Evolutionary conservation across 64 coral and sea anemone genomes (phyloP), one percentile per base, ranked within the genome.

Genomic region (Montipora sp.): DNA sequence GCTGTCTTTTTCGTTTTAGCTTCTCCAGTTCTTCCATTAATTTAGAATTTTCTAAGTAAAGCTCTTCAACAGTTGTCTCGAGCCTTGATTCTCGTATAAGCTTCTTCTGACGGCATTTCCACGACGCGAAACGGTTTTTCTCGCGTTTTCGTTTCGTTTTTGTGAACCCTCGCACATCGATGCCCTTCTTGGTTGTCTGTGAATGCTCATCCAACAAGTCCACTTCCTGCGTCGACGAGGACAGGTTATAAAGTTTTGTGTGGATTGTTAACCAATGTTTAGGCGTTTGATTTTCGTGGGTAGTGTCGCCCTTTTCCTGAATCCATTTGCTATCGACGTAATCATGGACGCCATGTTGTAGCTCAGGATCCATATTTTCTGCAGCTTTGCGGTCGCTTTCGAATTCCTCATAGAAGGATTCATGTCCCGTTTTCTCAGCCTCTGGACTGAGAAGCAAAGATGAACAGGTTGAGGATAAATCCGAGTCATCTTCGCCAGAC

Each of bases 231-330:
- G 78, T 71, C 48, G 77, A 78, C 14, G 60, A 69, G 22, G 78
- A 83, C 94, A 95, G 91, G 67, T 83, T 84, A 80, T 95, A 95
- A n/a, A 95, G 77, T 73, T 92, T 95, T 18, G 94, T 95, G 51
- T 95, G 89, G 15, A 95, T 65, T 6, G 94, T 87, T 14, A 95
- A 81, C 94, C 94, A 95, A 51, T 95, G 89, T 47, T 92, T 95
- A 23, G 77, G 90, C 49, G 94, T 48, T 75, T 89, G 94, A 27
- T 51, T 79, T 10, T 94, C 88, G 20, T 83, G 53, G 51, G 65
- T 60, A 48, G 61, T 20, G 23, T 66, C 51, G 14, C 66, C 58
- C 55, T 21, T 71, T 5, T 77, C 80, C 45, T 45, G 7, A 53
- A 20, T 51, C 46, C 88, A 70, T 10, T 22, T 63, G 8, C 19